Evolutionary conservation across 2,113 vertebrate genomes (phyloP).

Genomic region (Cichladusa arquata): DNA sequence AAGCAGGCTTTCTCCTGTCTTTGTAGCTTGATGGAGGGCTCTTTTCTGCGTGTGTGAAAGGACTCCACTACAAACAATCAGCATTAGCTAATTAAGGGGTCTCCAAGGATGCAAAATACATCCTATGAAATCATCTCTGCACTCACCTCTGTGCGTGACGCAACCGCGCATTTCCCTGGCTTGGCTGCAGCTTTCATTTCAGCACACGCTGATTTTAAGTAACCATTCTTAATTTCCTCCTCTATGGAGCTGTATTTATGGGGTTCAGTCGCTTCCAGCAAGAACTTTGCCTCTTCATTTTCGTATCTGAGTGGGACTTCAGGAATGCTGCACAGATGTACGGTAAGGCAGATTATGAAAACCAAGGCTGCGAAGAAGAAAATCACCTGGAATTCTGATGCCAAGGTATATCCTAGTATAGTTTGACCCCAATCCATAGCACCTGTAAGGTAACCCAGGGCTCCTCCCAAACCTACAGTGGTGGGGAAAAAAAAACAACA

Average conservation of each 20-base stretch:
- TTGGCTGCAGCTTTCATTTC: constrained; percentile 67
- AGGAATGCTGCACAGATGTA: constrained; percentile 92
- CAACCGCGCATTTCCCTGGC: constrained; percentile 56
- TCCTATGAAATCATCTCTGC: background rate
- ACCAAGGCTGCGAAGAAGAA: constrained; percentile 87
- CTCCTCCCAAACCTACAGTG: constrained; percentile 88
- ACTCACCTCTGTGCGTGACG: constrained; percentile 72
- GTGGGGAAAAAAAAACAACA: background rate
- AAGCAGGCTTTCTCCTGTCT: background rate
- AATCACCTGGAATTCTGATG: constrained; percentile 95
- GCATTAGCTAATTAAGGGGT: background rate
- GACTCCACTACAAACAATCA: background rate
- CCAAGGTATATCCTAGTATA: constrained; percentile 78
- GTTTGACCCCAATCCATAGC: constrained; percentile 92
- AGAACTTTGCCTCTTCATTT: background rate
- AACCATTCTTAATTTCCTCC: constrained; percentile 62
- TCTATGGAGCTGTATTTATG: constrained; percentile 77
- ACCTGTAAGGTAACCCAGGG: constrained; percentile 89
- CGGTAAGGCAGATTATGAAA: constrained; percentile 79
- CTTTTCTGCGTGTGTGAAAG: background rate
- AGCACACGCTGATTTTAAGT: constrained; percentile 37
- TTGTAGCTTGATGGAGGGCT: background rate
- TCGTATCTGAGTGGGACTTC: constrained; percentile 78
- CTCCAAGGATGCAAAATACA: fast-evolving
- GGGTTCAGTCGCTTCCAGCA: constrained; percentile 50